Base-by-base conservation (phyloP, 2,888 invertebrate genomes). In the Nomada ruficornis region DNA sequence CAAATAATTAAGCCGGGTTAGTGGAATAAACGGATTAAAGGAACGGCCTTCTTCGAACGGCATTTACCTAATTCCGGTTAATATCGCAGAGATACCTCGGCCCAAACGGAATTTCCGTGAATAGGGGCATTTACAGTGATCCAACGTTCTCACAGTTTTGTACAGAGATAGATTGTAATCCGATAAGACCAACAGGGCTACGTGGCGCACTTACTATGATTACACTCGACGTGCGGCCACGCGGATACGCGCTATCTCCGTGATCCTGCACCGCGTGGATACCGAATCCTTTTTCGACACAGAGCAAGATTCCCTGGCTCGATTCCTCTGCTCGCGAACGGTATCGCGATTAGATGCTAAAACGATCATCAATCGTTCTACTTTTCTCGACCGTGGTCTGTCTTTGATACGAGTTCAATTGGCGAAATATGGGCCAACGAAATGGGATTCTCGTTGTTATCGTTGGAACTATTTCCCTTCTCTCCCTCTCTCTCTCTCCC, bases 131-230 rank as follows among this genome's bases (percentile, higher is more conserved):
- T 74, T 73, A 36, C 54, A 57, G 13, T 54, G 55, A 79, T 81
- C 64, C 36, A 36, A 70, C 26, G 64, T 59, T 72, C 75, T 29
- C 70, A 26, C 52, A 70, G 69, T 77, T 67, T 80, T 57, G 64
- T 36, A 63, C 23, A 54, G 55, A 57, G 60, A 80, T 77, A 79
- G 76, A 76, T 86, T 74, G 88, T 89, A 89, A 90, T 90, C 88
- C 87, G 89, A 90, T 90, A 91, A 89, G 67, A 88, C 88, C 86
- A 86, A 84, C 85, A 85, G 87, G 82, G 65, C 52, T 65, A 67
- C 67, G 52, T 65, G 86, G 84, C 82, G 88, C 90, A 91, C 91
- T 92, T 90, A 89, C 90, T 87, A 89, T 90, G 91, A 92, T 92
- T 92, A 91, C 92, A 89, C 88, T 83, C 84, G 89, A 91, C 90